Evolutionary conservation across 2,797 vertebrate species (phyloP), one percentile per base, ranked within the genome.

Genomic region (Diplodus sargus): DNA sequence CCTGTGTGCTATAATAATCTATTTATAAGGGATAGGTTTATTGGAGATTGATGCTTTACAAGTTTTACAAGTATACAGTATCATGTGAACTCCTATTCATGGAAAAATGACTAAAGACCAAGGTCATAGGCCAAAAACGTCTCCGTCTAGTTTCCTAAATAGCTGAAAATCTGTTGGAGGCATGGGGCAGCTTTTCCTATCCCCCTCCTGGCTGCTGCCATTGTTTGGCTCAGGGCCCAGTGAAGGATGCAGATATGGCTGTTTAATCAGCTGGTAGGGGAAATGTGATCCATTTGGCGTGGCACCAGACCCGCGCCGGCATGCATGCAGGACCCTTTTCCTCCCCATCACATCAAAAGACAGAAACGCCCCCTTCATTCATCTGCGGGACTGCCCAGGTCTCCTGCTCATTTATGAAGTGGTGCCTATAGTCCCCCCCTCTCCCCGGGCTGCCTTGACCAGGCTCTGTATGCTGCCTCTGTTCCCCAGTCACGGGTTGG

Each of bases 241-340:
- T 83, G 83, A 89, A 83, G 85, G 85, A 80, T 79, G 86, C 81
- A 90, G 90, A 92, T 91, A 91, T 81, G 89, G 80, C 79, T 90
- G 89, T 93, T 92, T 93, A 91, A 93, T 94, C 93, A 94, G 91
- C 92, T 93, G 91, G 87, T 89, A 57, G 68, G 63, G 86, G 90
- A 91, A 90, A 91, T 80, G 86, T 61, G 85, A 92, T 91, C 86
- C 76, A 81, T 88, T 90, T 88, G 83, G 82, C 74, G 68, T 71
- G 76, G 87, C 84, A 84, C 85, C 72, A 82, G 85, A 78, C 75
- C 79, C 74, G 23, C 69, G 81, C 74, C 82, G 6, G 66, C 86
- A 72, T 58, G 66, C 86, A 72, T 58, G 76, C 75, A 81, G 74
- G 76, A 85, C 79, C 81, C 63, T 78, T 90, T 88, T 81, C 70